Percentiles rank a stretch among this genome's conserved stretches.
These are phyloP conservation scores for Orycteropus afer DNA, from an alignment of 2,113 vertebrate species.

Conservation along the genomic window DNA sequence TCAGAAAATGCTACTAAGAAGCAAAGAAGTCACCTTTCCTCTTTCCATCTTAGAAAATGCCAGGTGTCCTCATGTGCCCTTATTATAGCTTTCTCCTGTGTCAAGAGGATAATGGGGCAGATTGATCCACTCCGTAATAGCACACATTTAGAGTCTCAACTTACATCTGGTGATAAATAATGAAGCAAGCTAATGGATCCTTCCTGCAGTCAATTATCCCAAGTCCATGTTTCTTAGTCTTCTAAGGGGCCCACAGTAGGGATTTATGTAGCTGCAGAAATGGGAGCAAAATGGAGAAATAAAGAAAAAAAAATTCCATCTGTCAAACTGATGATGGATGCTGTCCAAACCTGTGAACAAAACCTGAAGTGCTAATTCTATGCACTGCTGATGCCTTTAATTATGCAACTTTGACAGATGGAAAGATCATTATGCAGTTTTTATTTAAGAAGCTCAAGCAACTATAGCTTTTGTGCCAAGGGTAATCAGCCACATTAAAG, in stretches of 20 bases:
- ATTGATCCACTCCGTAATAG: constrained; percentile 51
- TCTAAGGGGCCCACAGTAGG: neutral
- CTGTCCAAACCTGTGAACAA: constrained; percentile 76
- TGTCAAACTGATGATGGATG: constrained; percentile 79
- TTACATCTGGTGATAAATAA: constrained; percentile 63
- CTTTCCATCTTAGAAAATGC: constrained; percentile 12
- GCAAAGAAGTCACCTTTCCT: constrained; percentile 32
- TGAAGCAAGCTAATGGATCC: constrained; percentile 45
- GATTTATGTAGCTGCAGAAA: constrained; percentile 9
- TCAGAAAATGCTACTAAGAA: constrained; percentile 34
- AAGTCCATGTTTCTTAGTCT: neutral
- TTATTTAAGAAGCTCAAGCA: constrained; percentile 83
- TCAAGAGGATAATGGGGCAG: neutral
- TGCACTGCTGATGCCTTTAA: constrained; percentile 79
- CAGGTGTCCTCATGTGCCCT: constrained; percentile 11
- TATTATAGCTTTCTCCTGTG: constrained; percentile 6
- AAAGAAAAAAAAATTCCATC: constrained; percentile 78
- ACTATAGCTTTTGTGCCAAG: constrained; percentile 78
- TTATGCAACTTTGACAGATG: constrained; percentile 85
- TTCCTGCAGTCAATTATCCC: constrained; percentile 42
- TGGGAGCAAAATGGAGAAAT: constrained; percentile 74
- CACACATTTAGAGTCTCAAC: constrained; percentile 36
- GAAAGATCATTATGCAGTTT: constrained; percentile 82
- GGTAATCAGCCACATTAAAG: constrained; percentile 80
- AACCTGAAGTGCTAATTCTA: constrained; percentile 81